A percentile compares a stretch with the other conserved stretches of the same genome.
Conservation (phyloP, 2,888 invertebrate species). For the Tetranychus truncatus region DNA sequence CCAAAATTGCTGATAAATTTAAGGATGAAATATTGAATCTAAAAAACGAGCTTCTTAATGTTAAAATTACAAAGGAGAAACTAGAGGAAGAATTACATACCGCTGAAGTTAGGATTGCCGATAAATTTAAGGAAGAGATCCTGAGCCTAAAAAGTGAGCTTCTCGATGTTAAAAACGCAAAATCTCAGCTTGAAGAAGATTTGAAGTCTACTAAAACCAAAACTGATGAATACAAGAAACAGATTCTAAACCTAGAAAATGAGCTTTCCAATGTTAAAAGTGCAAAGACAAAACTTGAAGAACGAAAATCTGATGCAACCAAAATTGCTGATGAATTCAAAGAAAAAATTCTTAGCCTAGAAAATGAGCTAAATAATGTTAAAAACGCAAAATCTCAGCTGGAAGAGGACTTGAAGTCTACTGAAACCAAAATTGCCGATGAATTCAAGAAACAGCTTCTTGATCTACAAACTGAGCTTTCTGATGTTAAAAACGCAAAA, state of each 20-base stretch:
- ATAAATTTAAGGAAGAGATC: background rate
- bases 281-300: conserved; percentile 1
- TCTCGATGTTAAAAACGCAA: background rate
- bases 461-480: background rate
- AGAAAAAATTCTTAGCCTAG: background rate
- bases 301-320: background rate
- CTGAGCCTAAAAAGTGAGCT: background rate
- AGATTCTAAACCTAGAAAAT: background rate
- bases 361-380: background rate
- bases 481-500: conserved; percentile 2
- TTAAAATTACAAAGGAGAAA: background rate
- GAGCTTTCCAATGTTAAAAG: background rate
- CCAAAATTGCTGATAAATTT: background rate
- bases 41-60: background rate
- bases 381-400: background rate
- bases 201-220: background rate
- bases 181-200: background rate
- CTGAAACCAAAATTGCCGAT: background rate
- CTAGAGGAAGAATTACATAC: background rate
- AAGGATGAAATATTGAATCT: background rate
- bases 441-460: background rate
- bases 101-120: background rate
- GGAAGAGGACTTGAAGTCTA: background rate
- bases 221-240: background rate
- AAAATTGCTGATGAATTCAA: background rate